Percentiles rank a stretch among this genome's conserved stretches.
Conservation (phyloP, 1,140 invertebrate genomes). For the Heliconius nattereri region DNA sequence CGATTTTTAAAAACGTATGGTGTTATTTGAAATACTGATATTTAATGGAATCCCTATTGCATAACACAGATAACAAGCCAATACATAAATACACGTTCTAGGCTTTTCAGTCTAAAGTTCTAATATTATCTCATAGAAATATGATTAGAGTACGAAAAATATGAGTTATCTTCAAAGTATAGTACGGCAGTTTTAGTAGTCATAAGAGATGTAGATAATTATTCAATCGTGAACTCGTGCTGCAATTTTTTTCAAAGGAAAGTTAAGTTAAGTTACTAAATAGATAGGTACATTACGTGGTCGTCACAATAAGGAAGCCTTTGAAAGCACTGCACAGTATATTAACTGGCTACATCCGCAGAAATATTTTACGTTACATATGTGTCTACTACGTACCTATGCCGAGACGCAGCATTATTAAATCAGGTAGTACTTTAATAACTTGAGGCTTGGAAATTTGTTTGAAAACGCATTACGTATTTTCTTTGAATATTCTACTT, state of each 20-base stretch:
- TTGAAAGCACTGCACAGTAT: background rate
- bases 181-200: no score
- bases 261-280: background rate
- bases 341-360: conserved; percentile 20
- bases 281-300: background rate
- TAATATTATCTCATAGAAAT: background rate
- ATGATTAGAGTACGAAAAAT: no score
- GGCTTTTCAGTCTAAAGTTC: background rate
- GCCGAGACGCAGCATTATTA: background rate
- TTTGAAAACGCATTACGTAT: background rate
- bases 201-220: no score
- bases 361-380: conserved; percentile 3
- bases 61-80: background rate
- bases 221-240: no score
- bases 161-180: no score
- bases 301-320: background rate
- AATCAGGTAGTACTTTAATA: conserved; percentile 11
- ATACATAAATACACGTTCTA: background rate
- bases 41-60: background rate
- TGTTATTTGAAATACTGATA: background rate
- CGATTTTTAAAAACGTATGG: background rate
- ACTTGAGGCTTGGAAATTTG: background rate
- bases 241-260: background rate
- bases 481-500: no score
- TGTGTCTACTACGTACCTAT: background rate